Conservation (phyloP, 2,113 vertebrate genomes). For the Clarias magur region DNA sequence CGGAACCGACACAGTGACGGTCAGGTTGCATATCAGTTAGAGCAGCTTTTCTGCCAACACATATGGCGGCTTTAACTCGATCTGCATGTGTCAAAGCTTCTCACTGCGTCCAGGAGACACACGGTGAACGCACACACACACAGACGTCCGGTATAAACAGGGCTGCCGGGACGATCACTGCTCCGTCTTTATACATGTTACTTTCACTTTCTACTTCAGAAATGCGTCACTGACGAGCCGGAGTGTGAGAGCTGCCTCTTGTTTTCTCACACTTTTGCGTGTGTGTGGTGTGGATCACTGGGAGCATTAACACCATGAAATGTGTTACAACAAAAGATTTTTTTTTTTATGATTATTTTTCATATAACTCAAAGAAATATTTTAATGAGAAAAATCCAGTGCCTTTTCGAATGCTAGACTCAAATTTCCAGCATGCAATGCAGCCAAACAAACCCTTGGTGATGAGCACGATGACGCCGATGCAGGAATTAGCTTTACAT, state of each 20-base stretch:
- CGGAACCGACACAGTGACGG: neutral
- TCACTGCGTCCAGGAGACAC: neutral
- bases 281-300: conserved; percentile 19
- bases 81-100: neutral
- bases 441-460: neutral
- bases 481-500: neutral
- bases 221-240: neutral
- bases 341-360: conserved; percentile 33
- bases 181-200: neutral
- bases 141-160: neutral
- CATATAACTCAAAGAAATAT: neutral
- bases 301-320: conserved; percentile 58
- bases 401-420: neutral
- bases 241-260: neutral
- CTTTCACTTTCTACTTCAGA: neutral
- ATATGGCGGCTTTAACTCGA: neutral
- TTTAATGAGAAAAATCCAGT: neutral
- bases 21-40: neutral
- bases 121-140: neutral
- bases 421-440: neutral
- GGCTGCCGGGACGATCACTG: neutral
- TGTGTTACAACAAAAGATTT: conserved; percentile 67
- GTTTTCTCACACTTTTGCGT: too few relatives aligned
- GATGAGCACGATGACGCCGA: neutral
- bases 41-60: neutral